Percentiles rank a stretch among this genome's conserved stretches.
These are phyloP conservation scores for Ophion costatus DNA, from an alignment of 2,888 invertebrate species.

Conservation along the genomic window DNA sequence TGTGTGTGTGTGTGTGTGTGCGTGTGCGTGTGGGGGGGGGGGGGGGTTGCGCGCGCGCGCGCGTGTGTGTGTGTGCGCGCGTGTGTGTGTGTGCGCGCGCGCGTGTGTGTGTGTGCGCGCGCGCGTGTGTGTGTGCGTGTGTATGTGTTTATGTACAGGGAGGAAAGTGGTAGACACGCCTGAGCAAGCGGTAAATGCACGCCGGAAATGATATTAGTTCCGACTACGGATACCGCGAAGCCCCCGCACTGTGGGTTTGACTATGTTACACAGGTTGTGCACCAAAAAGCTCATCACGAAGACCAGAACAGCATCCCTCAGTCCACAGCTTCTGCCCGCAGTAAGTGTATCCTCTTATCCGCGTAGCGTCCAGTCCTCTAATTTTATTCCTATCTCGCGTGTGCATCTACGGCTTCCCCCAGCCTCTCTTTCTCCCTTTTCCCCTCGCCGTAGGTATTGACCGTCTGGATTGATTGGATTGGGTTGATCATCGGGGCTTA, in stretches of 20 bases:
- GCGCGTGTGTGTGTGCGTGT: background rate
- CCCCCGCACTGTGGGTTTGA: constrained; percentile 16
- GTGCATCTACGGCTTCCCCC: too few species aligned
- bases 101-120: background rate
- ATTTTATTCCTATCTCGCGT: constrained; percentile 22
- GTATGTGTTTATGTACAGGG: constrained; percentile 8
- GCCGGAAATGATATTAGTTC: constrained; percentile 66
- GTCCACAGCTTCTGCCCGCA: background rate
- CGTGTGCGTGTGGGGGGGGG: background rate
- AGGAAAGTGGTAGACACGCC: constrained; percentile 34
- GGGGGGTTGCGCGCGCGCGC: too few species aligned
- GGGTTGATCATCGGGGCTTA: too few species aligned
- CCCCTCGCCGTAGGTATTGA: background rate
- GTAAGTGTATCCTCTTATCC: background rate
- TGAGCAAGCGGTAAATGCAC: constrained; percentile 61
- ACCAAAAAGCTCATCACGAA: constrained; percentile 24
- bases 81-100: too few species aligned
- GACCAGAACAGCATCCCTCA: constrained; percentile 8
- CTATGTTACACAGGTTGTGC: constrained; percentile 25
- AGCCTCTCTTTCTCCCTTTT: constrained; percentile 1
- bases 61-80: too few species aligned
- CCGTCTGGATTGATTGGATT: too few species aligned
- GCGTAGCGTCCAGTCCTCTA: background rate
- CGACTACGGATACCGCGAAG: constrained; percentile 64
- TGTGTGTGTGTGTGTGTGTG: constrained; percentile 1